Evolutionary conservation across 2,113 vertebrate species (phyloP).

Genomic region (Sminthopsis crassicaudata): DNA sequence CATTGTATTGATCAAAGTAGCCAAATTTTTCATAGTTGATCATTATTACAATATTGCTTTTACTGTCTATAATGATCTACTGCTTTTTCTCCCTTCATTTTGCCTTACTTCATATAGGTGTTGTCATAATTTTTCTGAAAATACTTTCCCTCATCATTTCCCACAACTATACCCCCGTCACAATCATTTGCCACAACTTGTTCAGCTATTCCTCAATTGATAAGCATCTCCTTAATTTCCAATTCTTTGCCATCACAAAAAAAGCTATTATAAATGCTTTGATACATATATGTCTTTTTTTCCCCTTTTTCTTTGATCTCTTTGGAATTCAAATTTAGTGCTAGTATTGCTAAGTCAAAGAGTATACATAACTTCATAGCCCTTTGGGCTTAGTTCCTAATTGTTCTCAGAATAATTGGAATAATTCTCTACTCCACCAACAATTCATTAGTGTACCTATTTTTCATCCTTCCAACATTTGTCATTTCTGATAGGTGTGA

Average conservation of each 20-base stretch:
- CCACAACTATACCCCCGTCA: background rate
- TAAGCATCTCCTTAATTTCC: background rate
- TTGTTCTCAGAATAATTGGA: no score
- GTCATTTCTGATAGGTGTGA: no score
- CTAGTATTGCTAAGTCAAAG: no score
- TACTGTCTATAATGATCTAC: background rate
- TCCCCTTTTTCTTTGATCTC: no score
- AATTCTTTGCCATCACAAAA: background rate
- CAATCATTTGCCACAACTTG: background rate
- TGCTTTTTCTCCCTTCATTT: background rate
- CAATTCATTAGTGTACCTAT: no score
- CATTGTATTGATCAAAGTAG: background rate
- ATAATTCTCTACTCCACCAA: no score
- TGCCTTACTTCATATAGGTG: background rate
- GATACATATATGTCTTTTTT: no score
- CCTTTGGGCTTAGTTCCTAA: no score
- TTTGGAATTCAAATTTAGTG: no score
- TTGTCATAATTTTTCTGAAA: background rate
- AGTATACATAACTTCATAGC: no score
- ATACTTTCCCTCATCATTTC: background rate
- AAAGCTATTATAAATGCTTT: background rate
- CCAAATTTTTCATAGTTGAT: background rate
- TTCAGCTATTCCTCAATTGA: background rate
- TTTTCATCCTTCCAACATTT: no score
- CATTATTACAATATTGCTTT: background rate